phyloP scores from a whole-genome alignment of 2,888 invertebrate species.

The Tubulanus polymorphus region DNA sequence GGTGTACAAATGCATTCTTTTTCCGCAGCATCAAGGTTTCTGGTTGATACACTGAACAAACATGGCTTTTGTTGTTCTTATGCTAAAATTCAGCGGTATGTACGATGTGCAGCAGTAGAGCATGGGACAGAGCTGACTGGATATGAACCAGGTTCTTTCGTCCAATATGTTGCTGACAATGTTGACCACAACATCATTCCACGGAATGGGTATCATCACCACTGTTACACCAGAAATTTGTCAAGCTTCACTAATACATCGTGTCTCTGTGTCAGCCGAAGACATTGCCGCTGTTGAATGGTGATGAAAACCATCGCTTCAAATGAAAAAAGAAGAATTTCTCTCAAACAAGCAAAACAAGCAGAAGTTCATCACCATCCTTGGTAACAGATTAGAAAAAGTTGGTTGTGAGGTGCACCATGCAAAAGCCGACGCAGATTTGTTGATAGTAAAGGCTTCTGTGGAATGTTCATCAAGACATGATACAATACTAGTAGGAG shows the following conservation, averaged over 20 bases:
- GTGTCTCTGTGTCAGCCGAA: constrained; percentile 11
- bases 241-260: constrained; percentile 5
- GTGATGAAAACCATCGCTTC: constrained; percentile 1
- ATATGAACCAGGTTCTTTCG: constrained; percentile 12
- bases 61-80: constrained; percentile 25
- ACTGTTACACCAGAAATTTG: constrained; percentile 16
- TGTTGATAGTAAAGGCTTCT: constrained; percentile 1
- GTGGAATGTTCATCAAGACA: not conserved
- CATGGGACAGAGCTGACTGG: constrained; percentile 12
- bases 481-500: not conserved
- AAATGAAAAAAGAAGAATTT: constrained; percentile 9
- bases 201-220: constrained; percentile 22
- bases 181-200: constrained; percentile 30
- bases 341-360: constrained; percentile 6
- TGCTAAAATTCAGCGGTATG: constrained; percentile 16
- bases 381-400: not conserved
- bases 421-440: constrained; percentile 4
- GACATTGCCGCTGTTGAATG: constrained; percentile 1
- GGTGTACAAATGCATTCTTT: constrained; percentile 26
- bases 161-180: constrained; percentile 32
- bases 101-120: constrained; percentile 13
- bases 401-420: constrained; percentile 4
- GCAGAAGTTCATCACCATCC: constrained; percentile 1
- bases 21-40: constrained; percentile 22
- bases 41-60: constrained; percentile 24